Conservation (phyloP, 2,888 invertebrate genomes). For the Oscheius sp. region DNA sequence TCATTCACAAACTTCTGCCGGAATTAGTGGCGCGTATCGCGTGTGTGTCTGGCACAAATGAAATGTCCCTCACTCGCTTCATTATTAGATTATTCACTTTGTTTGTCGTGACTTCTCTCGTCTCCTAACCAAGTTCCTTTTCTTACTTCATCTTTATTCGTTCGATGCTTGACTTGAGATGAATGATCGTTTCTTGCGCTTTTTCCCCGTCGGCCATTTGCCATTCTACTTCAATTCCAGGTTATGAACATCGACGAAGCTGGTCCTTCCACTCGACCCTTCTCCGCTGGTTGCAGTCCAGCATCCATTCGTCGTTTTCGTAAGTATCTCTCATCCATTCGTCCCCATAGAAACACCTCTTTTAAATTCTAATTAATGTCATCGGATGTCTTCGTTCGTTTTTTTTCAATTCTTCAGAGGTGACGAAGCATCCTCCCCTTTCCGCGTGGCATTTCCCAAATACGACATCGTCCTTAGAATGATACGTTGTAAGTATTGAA, state of each 20-base stretch:
- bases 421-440: conserved; percentile 10
- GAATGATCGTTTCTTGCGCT: neutral
- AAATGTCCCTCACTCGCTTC: no score
- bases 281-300: conserved; percentile 31
- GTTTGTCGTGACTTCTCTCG: no score
- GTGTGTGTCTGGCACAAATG: no score
- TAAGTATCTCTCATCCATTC: conserved; percentile 12
- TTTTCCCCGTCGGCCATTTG: neutral
- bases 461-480: neutral
- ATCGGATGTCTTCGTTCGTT: neutral
- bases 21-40: no score
- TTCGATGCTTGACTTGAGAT: neutral
- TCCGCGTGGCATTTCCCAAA: neutral
- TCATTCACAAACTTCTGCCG: no score
- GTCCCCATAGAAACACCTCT: neutral
- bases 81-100: no score
- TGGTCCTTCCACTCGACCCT: neutral
- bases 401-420: neutral
- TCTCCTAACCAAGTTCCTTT: no score
- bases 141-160: no score
- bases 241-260: conserved; percentile 17
- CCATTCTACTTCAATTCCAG: no score
- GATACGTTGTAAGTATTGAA: neutral
- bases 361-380: neutral
- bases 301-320: conserved; percentile 16